phyloP scores from a whole-genome alignment of 2,888 invertebrate species.

The Leptogaster cylindrica region DNA sequence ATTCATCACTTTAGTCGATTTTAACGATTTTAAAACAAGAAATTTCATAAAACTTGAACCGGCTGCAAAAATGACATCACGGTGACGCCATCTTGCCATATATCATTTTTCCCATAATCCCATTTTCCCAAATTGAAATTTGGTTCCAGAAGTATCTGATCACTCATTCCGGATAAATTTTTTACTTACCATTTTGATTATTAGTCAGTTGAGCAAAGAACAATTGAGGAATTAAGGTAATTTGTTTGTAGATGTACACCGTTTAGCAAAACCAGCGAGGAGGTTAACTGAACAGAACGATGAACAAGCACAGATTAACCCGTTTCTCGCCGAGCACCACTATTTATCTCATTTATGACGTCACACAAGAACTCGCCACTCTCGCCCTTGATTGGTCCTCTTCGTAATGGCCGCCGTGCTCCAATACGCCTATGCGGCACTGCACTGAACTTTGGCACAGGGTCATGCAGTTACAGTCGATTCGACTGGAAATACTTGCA shows the following conservation, averaged over 20 bases:
- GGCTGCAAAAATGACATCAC: neutral
- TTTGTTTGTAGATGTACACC: too few species aligned
- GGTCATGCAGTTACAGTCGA: neutral
- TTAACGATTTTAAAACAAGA: neutral
- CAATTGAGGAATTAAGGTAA: too few species aligned
- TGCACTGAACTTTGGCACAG: neutral
- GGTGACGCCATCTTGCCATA: neutral
- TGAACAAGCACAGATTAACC: constrained; percentile 63
- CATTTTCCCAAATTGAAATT: too few species aligned
- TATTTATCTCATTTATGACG: constrained; percentile 65
- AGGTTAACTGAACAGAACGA: constrained; percentile 73
- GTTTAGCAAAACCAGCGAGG: constrained; percentile 68
- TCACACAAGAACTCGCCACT: constrained; percentile 51
- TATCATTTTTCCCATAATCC: neutral
- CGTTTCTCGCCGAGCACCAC: constrained; percentile 59
- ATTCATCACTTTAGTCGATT: neutral
- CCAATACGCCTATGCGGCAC: neutral
- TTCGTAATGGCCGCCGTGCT: neutral
- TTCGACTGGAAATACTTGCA: too few species aligned
- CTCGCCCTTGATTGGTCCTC: constrained; percentile 47
- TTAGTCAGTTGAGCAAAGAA: neutral
- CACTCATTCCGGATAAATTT: neutral
- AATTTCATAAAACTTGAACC: neutral
- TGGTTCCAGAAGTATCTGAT: too few species aligned
- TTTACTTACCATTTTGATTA: constrained; percentile 24